Conservation (phyloP, 2,888 invertebrate species). For the Parnassius glacialis region DNA sequence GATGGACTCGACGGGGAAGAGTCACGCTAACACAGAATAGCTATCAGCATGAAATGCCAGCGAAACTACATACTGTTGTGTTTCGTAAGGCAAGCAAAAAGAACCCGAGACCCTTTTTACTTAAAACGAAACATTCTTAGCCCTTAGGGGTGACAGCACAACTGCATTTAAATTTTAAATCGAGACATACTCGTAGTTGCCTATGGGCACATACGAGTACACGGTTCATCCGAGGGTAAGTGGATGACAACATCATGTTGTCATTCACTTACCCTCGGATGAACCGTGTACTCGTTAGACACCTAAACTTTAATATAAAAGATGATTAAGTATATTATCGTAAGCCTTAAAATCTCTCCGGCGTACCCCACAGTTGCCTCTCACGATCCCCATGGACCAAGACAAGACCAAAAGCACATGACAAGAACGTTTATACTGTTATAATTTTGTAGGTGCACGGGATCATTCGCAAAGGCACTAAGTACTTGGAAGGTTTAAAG, state of each 20-base stretch:
- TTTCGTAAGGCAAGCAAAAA: too few relatives aligned
- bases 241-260: not conserved
- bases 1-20: too few relatives aligned
- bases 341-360: too few relatives aligned
- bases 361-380: not conserved
- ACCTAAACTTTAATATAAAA: not conserved
- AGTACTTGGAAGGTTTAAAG: conserved; percentile 61
- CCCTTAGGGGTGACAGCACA: too few relatives aligned
- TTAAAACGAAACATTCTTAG: too few relatives aligned
- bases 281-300: too few relatives aligned
- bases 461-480: conserved; percentile 51
- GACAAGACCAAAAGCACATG: not conserved
- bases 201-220: too few relatives aligned
- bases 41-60: not conserved
- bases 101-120: too few relatives aligned
- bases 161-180: not conserved
- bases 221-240: too few relatives aligned
- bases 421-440: not conserved
- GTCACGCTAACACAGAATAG: too few relatives aligned
- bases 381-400: not conserved
- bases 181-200: too few relatives aligned
- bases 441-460: conserved; percentile 44
- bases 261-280: not conserved
- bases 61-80: not conserved
- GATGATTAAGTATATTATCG: too few relatives aligned